These are phyloP conservation scores for Erpornis zantholeuca DNA, from an alignment of 2,113 vertebrate genomes.

Conservation along the genomic window DNA sequence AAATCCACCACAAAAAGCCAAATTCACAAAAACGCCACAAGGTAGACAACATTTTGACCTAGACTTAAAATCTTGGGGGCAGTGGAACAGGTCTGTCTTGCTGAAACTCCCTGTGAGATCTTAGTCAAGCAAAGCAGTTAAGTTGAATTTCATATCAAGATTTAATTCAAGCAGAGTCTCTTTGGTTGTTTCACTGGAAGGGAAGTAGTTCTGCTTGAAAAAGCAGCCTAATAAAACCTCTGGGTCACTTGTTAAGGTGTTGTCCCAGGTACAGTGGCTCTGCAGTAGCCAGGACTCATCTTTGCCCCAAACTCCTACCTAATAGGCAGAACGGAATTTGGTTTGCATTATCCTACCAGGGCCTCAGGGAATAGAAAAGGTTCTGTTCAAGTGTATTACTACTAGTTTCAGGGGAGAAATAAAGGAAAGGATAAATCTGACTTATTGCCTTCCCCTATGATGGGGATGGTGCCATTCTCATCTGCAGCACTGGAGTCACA, in stretches of 20 bases:
- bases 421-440: background rate
- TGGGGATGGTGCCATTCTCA: background rate
- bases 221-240: background rate
- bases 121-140: background rate
- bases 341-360: background rate
- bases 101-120: background rate
- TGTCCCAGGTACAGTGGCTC: background rate
- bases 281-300: background rate
- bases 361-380: background rate
- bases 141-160: background rate
- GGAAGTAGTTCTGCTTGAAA: background rate
- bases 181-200: background rate
- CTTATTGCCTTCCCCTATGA: background rate
- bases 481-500: background rate
- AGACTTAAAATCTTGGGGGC: background rate
- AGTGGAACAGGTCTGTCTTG: background rate
- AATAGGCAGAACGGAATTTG: background rate
- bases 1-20: background rate
- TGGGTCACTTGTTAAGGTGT: rapidly evolving
- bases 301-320: background rate
- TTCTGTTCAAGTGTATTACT: background rate
- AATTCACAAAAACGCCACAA: background rate
- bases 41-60: background rate
- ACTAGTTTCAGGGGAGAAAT: background rate
- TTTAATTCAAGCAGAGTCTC: background rate